Evolutionary conservation across 2,797 vertebrate genomes (phyloP).

Genomic region (Karalla daura): DNA sequence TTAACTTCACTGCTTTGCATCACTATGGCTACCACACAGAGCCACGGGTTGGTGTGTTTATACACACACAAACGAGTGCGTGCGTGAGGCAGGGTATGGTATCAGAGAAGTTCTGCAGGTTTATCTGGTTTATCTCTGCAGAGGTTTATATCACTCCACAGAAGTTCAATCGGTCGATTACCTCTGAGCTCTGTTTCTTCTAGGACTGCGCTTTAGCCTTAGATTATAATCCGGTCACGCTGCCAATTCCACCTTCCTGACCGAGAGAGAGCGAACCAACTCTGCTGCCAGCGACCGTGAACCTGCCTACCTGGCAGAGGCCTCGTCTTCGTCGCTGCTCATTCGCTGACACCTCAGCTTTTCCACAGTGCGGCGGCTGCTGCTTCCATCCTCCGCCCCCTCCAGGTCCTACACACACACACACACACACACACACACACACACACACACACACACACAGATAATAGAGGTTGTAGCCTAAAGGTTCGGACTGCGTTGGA

Average conservation of each 20-base stretch:
- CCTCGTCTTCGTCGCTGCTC: conserved; percentile 54
- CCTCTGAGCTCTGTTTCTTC: conserved; percentile 4
- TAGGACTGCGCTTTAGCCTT: neutral
- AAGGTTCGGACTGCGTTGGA: neutral
- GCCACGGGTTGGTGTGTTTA: conserved; percentile 10
- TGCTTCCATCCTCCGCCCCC: conserved; percentile 47
- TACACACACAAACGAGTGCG: neutral
- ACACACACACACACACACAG: too few species aligned
- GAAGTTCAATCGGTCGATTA: conserved; percentile 53
- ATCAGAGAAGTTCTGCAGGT: conserved; percentile 65
- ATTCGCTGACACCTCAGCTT: conserved; percentile 38
- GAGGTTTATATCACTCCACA: conserved; percentile 49
- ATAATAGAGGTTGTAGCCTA: neutral
- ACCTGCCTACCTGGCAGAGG: conserved; percentile 68
- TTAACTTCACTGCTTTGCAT: conserved; percentile 45
- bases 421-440: too few species aligned
- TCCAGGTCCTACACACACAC: conserved; percentile 76
- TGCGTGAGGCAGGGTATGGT: neutral
- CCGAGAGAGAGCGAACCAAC: too few species aligned
- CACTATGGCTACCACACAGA: conserved; percentile 38
- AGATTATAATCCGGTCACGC: too few species aligned
- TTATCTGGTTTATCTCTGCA: conserved; percentile 67
- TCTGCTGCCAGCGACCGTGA: neutral
- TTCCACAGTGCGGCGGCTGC: conserved; percentile 7
- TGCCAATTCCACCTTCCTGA: neutral